phyloP scores from a whole-genome alignment of 1,140 invertebrate species.

The Lamellibrachia luymesi region DNA sequence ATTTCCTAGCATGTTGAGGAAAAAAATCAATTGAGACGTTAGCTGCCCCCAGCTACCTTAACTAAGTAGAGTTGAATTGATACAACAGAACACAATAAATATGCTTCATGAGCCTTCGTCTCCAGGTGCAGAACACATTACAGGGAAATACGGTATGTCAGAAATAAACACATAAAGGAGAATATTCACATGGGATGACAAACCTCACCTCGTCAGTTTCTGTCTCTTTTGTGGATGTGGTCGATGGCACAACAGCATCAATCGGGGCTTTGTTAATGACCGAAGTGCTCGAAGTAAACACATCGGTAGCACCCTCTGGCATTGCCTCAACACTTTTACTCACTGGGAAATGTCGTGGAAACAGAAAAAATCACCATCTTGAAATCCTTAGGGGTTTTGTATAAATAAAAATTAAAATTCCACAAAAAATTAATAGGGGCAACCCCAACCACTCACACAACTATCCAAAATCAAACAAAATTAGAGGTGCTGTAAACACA shows the following conservation, averaged over 20 bases:
- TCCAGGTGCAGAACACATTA: not conserved
- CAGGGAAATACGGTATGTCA: not conserved
- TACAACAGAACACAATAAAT: not conserved
- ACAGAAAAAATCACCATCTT: not conserved
- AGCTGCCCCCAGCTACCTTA: too few relatives aligned
- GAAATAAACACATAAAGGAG: not conserved
- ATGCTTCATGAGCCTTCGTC: not conserved
- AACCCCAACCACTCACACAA: too few relatives aligned
- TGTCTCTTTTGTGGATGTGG: not conserved
- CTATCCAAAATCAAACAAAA: too few relatives aligned
- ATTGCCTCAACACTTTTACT: not conserved
- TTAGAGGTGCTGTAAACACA: too few relatives aligned
- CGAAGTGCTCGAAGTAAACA: not conserved
- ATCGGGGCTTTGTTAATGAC: not conserved
- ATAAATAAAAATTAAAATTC: too few relatives aligned
- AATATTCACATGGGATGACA: not conserved
- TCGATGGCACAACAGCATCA: not conserved
- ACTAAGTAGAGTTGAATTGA: not conserved
- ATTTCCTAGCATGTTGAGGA: too few relatives aligned
- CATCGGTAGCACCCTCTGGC: not conserved
- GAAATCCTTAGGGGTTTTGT: not conserved
- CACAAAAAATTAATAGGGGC: too few relatives aligned
- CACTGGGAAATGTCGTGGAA: not conserved
- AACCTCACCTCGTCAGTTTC: not conserved
- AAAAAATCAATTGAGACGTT: too few relatives aligned